Conservation (phyloP, 2,888 invertebrate genomes). For the Ochlodes sylvanus region DNA sequence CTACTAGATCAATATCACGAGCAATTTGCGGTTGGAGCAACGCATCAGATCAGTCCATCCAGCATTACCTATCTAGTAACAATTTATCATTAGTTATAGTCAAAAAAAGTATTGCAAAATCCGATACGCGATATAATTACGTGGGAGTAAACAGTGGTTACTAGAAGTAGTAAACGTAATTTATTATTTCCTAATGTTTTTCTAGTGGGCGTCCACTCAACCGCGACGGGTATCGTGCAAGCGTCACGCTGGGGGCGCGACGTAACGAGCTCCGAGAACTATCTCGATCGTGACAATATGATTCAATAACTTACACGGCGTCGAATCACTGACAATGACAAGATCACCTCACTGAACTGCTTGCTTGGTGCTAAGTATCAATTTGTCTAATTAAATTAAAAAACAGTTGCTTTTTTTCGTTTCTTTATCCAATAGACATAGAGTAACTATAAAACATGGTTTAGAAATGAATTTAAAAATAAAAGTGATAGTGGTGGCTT, state of each 20-base stretch:
- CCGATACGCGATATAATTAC: too few species aligned
- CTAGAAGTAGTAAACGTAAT: conserved; percentile 10
- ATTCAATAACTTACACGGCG: conserved; percentile 17
- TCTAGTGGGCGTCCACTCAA: conserved; percentile 38
- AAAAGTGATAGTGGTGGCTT: too few species aligned
- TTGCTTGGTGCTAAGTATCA: background rate
- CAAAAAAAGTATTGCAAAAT: background rate
- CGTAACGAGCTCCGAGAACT: conserved; percentile 30
- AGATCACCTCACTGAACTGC: background rate
- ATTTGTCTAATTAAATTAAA: too few species aligned
- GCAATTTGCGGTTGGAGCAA: too few species aligned
- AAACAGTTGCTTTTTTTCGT: too few species aligned
- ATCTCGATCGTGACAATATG: conserved; percentile 25
- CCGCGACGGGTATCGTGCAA: background rate
- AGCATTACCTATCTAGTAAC: background rate
- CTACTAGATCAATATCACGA: too few species aligned
- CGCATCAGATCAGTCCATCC: too few species aligned
- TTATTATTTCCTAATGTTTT: conserved; percentile 32
- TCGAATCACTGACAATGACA: conserved; percentile 13
- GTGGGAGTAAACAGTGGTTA: background rate
- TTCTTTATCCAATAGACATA: too few species aligned
- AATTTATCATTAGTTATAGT: background rate
- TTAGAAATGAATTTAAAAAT: too few species aligned
- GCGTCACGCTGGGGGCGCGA: conserved; percentile 28
- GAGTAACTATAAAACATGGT: too few species aligned